These are phyloP conservation scores for Stenodera caucasica DNA, from an alignment of 2,888 invertebrate species.

Conservation along the genomic window DNA sequence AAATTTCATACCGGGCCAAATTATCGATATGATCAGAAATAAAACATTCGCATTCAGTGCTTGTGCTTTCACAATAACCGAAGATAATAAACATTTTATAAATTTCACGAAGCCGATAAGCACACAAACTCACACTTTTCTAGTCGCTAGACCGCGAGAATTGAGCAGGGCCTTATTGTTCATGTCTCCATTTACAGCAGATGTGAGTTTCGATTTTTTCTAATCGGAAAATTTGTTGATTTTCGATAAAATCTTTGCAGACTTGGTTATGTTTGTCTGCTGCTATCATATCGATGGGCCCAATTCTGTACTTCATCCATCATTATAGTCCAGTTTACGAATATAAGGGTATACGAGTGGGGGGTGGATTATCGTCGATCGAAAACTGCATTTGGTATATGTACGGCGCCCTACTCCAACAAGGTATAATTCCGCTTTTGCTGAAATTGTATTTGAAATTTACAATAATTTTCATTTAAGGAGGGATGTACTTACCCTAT, in stretches of 20 bases:
- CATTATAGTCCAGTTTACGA: conserved; percentile 72
- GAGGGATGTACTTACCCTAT: conserved; percentile 82
- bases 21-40: conserved; percentile 58
- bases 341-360: conserved; percentile 60
- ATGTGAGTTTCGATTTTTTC: conserved; percentile 57
- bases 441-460: conserved; percentile 86
- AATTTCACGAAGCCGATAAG: conserved; percentile 81
- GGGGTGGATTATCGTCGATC: conserved; percentile 63
- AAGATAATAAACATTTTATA: conserved; percentile 58
- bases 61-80: conserved; percentile 62
- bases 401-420: conserved; percentile 87
- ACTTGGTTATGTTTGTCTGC: conserved; percentile 80
- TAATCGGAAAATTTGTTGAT: conserved; percentile 1
- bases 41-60: conserved; percentile 63
- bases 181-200: conserved; percentile 76
- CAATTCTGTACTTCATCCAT: conserved; percentile 74
- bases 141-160: conserved; percentile 77
- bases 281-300: conserved; percentile 77
- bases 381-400: conserved; percentile 85
- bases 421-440: conserved; percentile 61
- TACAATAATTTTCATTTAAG: conserved; percentile 92
- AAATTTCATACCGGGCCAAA: conserved; percentile 49
- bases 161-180: conserved; percentile 82
- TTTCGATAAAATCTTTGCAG: conserved; percentile 57
- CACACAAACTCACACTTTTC: conserved; percentile 76